Conservation (phyloP, 2,113 vertebrate species). For the Shinisaurus crocodilurus region DNA sequence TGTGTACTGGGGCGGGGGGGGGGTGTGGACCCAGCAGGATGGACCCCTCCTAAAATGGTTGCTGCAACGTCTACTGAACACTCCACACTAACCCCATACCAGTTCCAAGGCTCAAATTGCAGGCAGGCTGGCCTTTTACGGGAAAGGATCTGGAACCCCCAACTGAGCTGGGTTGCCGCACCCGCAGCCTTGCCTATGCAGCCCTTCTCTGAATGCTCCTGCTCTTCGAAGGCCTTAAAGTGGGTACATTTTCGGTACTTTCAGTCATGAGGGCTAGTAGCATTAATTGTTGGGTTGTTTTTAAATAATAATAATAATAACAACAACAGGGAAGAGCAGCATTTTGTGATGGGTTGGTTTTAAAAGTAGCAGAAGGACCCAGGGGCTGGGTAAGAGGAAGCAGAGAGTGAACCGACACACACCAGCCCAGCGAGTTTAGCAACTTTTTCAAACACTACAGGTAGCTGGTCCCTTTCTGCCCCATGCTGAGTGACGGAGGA, state of each 20-base stretch:
- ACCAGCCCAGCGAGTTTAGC: background rate
- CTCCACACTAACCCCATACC: background rate
- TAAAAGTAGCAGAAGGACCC: background rate
- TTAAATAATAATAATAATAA: background rate
- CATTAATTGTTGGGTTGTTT: background rate
- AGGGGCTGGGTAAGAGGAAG: background rate
- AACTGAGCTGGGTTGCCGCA: background rate
- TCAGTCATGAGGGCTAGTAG: background rate
- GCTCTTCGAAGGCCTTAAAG: background rate
- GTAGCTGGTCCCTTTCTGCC: background rate
- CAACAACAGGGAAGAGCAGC: background rate
- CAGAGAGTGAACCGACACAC: background rate
- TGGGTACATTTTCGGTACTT: background rate
- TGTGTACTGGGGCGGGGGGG: too few species aligned
- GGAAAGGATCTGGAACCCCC: background rate
- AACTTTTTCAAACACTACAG: background rate
- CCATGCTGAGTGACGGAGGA: background rate
- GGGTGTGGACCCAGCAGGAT: too few species aligned
- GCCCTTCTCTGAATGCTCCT: background rate
- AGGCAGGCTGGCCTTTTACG: background rate
- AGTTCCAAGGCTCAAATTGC: too few species aligned
- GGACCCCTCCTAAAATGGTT: background rate
- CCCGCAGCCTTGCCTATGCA: too few species aligned
- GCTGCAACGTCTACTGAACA: background rate
- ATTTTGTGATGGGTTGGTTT: background rate